Evolutionary conservation across 2,888 invertebrate genomes (phyloP).

Genomic region (Aquatica leii): DNA sequence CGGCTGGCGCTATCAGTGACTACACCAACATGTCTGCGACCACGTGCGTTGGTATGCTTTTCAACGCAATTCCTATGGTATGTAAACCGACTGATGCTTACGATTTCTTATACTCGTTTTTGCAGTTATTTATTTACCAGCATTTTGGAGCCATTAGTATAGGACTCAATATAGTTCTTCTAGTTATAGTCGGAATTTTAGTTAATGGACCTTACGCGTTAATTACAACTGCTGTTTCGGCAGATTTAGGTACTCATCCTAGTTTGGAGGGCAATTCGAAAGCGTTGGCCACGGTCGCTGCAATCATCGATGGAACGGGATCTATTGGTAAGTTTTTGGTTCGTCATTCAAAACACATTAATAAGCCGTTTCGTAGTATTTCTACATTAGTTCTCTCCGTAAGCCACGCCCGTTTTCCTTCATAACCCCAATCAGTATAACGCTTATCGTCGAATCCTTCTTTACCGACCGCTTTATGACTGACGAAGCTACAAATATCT

Average conservation of each 20-base stretch:
- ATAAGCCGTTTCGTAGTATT: too few species aligned
- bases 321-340: constrained; percentile 75
- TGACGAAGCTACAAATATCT: too few species aligned
- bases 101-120: constrained; percentile 24
- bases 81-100: constrained; percentile 36
- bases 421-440: too few species aligned
- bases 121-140: constrained; percentile 83
- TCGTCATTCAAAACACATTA: too few species aligned
- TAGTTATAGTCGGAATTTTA: constrained; percentile 79
- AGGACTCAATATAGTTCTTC: constrained; percentile 69
- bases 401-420: too few species aligned
- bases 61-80: constrained; percentile 84
- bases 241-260: constrained; percentile 91
- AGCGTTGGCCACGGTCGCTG: constrained; percentile 96
- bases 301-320: constrained; percentile 97
- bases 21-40: constrained; percentile 82
- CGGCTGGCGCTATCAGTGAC: constrained; percentile 88
- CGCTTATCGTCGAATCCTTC: too few species aligned
- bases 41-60: constrained; percentile 85
- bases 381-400: too few species aligned
- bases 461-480: too few species aligned
- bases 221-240: constrained; percentile 95
- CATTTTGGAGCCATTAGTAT: constrained; percentile 72
- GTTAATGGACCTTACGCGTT: constrained; percentile 97
- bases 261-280: constrained; percentile 84